Evolutionary conservation across 2,113 vertebrate genomes (phyloP).

Genomic region (Sinocyclocheilus maitianheensis): DNA sequence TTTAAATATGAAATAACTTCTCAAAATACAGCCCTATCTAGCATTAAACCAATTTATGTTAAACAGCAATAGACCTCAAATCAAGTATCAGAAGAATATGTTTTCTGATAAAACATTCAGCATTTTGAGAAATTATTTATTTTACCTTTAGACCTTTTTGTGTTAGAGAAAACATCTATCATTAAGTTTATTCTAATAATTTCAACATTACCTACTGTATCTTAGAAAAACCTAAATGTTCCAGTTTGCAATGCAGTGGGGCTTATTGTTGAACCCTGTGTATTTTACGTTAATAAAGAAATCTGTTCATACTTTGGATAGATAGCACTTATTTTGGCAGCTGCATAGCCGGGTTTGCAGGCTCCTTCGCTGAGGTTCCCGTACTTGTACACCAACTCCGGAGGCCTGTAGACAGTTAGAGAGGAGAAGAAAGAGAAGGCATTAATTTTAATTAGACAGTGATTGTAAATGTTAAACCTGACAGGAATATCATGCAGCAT

Average conservation of each 20-base stretch:
- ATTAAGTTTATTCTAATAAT: background rate
- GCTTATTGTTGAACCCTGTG: background rate
- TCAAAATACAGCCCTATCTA: background rate
- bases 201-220: background rate
- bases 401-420: conserved; percentile 74
- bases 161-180: background rate
- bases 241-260: background rate
- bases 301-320: conserved; percentile 89
- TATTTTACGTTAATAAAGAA: background rate
- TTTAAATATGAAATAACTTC: conserved; percentile 10
- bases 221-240: background rate
- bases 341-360: conserved; percentile 91
- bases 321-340: conserved; percentile 91
- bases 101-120: background rate
- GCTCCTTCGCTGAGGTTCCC: conserved; percentile 89
- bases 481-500: background rate
- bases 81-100: background rate
- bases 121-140: background rate
- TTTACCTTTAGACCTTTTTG: background rate
- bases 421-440: background rate
- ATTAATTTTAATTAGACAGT: background rate
- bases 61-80: background rate
- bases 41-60: background rate
- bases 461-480: background rate
- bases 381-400: conserved; percentile 86